Base-by-base conservation (phyloP, 2,113 vertebrate species). In the Naja naja region DNA sequence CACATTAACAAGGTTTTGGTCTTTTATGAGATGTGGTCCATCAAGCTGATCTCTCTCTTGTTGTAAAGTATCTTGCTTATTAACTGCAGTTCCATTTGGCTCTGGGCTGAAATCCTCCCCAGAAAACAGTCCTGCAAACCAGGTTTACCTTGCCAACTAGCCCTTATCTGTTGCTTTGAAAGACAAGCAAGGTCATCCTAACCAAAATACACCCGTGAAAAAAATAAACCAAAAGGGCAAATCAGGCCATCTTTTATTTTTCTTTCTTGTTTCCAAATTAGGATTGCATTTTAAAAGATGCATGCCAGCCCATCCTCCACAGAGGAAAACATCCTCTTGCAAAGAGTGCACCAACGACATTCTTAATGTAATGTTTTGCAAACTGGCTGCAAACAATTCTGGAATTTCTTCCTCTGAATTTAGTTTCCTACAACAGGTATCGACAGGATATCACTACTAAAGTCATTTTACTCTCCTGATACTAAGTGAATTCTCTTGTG, bases 371-470 rank as follows among this genome's bases (percentile, higher is more conserved):
- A 60, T 20, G 8, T 60, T 1, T 90, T 3, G 27, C 87, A 69
- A 23, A 3, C 89, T 0, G 69, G 60, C 69, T 34, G 4, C 27
- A 56, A 49, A 23, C 56, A 60, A 53, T 23, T 12, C n/a, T 93
- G 88, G 64, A 18, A 58, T 93, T 93, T 89, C 14, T 16, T 89
- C 34, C 92, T 81, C 4, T 6, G 49, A 7, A 0, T 7, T 14
- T 58, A 92, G 91, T 94, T 92, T 45, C 0, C 81, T 10, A n/a
- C 90, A 2, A 69, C 55, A 45, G 39, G 12, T 8, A 95, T 69
- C 91, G 93, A 58, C 34, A 64, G 91, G 56, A 90, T 52, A 5
- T 34, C 43, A 43, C 60, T 85, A 8, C 0, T 0, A 47, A 91
- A 94, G 89, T 8, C 64, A 0, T 11, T 91, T 94, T 69, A 22